Evolutionary conservation across 2,888 invertebrate species (phyloP), one percentile per base, ranked within the genome.

Genomic region (Amphipyra tragopoginis): DNA sequence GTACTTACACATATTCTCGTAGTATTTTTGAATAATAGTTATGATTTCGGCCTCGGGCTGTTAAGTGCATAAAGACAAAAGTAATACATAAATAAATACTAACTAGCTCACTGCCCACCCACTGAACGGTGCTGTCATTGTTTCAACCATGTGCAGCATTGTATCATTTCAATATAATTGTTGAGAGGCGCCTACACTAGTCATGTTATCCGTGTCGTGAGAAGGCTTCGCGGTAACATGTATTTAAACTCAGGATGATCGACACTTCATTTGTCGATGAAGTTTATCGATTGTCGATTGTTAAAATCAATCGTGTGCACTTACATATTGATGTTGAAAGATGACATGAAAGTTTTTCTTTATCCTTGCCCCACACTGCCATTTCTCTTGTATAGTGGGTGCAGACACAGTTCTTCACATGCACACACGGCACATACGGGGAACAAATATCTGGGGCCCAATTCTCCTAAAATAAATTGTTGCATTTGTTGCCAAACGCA

Each of bases 151-250:
- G 68, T 82, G 78, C 84, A 81, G 82, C 79, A 85, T 84, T 87
- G 85, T 88, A 88, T 84, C 83, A 91, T 92, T 90, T 89, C 86
- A 90, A 90, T 90, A 82, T 89, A 88, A 92, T 88, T 88, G 86
- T 84, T 48, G 64, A 48, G 80, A 79, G 83, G 88, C 92, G 90
- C 91, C 92, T 90, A 92, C 92, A 86, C 87, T 74, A 58, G 64
- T 55, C 60, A 38, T 55, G 62, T 65, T 60, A 73, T 40, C 13
- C 29, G 26, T 33, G 51, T 60, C 60, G 58, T 48, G 61, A 64
- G 59, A 42, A 47, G n/a, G 42, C 62, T 54, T 54, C 40, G 38
- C 50, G 14, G 39, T 42, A 71, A 60, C 72, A 54, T 71, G 72
- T 65, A 56, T 71, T 61, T 71, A 71, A n/a, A 15, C 14, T 54